Evolutionary conservation across 92 coral and sea anemone species (phyloP), one percentile per base, ranked within the genome.

Genomic region (Bergia puertoricense): DNA sequence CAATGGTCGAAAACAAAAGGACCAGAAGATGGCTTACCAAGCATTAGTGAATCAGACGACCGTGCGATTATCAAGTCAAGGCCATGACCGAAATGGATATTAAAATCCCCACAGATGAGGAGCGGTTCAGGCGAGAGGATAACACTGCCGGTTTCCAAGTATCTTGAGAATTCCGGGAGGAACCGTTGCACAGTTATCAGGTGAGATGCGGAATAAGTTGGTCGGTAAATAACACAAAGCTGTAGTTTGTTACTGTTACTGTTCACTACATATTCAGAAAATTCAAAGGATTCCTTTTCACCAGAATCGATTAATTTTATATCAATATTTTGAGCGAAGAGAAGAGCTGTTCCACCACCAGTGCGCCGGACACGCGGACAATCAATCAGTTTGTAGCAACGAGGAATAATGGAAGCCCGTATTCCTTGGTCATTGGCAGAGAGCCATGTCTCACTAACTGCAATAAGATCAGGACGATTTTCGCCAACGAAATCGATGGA

Each of bases 1-100:
- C 85, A 88, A 79, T 88, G 90, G 56, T 88, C 79, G 22, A 77
- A 86, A 59, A 86, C 23, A 45, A 86, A 86, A 40, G 75, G 57
- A 77, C 74, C 85, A 51, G 83, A 22, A 23, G 37, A 36, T 39
- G 90, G 90, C 73, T 65, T 39, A 65, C 36, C 62, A 56, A 65
- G 40, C 46, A 88, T 65, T 54, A 88, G 16, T 11, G 85, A 42
- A 43, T 88, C 85, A 36, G 85, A 77, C 41, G 67, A 77, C 36
- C 86, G 90, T 22, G 80, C 79, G 57, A 88, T 88, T 10, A 88
- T 57, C 18, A 88, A 80, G 65, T 79, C 85, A 16, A 88, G 83
- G 38, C 79, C 65, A 66, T 88, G 86, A 39, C 37, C 73, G 51
- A 68, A 40, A 72, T 85, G 81, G 18, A 85, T 80, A 74, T 74